A percentile compares a stretch with the other conserved stretches of the same genome.
These are phyloP conservation scores for Lathronympha strigana DNA, from an alignment of 2,888 invertebrate species.

Conservation along the genomic window DNA sequence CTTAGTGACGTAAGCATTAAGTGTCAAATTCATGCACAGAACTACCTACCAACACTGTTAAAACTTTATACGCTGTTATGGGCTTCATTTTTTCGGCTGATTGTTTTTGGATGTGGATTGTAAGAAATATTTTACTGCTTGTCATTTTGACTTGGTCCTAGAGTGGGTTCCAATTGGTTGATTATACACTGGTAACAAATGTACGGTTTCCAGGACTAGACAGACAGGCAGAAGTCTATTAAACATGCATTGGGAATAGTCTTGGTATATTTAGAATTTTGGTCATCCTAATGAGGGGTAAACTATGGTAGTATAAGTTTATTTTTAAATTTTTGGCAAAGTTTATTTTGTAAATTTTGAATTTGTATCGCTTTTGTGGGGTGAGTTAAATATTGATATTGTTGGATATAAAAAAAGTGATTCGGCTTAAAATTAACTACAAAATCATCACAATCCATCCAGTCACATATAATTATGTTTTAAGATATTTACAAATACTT, in stretches of 20 bases:
- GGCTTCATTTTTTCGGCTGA: too few relatives aligned
- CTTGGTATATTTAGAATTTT: conserved; percentile 9
- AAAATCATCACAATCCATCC: conserved; percentile 11
- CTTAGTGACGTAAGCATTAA: too few relatives aligned
- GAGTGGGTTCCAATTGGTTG: too few relatives aligned
- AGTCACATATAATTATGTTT: conserved; percentile 1
- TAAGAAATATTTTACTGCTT: too few relatives aligned
- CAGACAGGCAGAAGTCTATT: not conserved
- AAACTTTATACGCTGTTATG: too few relatives aligned
- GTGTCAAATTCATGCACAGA: too few relatives aligned
- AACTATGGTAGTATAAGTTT: not conserved
- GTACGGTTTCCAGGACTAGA: not conserved
- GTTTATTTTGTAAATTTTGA: conserved; percentile 32
- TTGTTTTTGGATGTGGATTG: too few relatives aligned
- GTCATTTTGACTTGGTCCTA: too few relatives aligned
- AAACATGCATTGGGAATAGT: conserved; percentile 8
- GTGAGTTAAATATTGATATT: conserved; percentile 25
- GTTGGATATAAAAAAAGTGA: conserved; percentile 40
- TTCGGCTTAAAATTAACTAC: not conserved
- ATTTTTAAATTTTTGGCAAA: conserved; percentile 13
- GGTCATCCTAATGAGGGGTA: conserved; percentile 14
- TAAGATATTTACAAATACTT: conserved; percentile 21
- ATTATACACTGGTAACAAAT: not conserved
- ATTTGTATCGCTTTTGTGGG: conserved; percentile 21
- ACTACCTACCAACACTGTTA: too few relatives aligned